Conservation (phyloP, 1,140 invertebrate species). For the Drosophila quadrilineata region DNA sequence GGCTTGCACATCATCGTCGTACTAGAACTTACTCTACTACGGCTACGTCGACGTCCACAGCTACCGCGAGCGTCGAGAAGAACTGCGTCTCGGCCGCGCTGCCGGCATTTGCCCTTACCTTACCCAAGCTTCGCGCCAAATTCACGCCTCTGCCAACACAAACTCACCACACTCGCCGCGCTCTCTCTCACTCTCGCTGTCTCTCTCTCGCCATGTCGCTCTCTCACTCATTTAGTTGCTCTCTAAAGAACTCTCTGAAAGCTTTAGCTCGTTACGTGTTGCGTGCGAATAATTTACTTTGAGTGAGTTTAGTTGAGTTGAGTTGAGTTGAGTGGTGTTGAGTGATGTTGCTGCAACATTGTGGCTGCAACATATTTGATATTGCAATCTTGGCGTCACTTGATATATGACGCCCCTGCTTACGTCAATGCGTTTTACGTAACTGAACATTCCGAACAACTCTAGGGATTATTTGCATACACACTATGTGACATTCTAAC, state of each 20-base stretch:
- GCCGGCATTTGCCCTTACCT: constrained; percentile 13
- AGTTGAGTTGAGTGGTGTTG: not conserved
- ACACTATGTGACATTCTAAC: too few species aligned
- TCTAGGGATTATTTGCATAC: not conserved
- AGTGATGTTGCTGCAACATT: constrained; percentile 48
- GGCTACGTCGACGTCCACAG: not conserved
- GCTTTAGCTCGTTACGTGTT: constrained; percentile 3
- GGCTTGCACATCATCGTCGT: too few species aligned
- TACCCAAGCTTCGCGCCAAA: constrained; percentile 5
- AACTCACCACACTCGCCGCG: constrained; percentile 25
- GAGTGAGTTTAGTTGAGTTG: not conserved
- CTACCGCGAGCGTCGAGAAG: not conserved
- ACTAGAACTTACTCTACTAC: constrained; percentile 4
- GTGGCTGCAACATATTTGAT: constrained; percentile 10
- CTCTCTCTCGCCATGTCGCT: not conserved
- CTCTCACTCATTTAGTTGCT: not conserved
- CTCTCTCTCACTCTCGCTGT: not conserved
- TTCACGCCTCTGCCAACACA: not conserved
- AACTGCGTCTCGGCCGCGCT: constrained; percentile 1
- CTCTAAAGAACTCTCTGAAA: constrained; percentile 35
- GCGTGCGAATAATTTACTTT: constrained; percentile 2
- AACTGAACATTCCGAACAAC: not conserved
- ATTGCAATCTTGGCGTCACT: not conserved
- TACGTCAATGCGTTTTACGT: not conserved
- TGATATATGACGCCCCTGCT: not conserved